Base-by-base conservation (phyloP, 2,888 invertebrate genomes). In the Dasypolia templi region DNA sequence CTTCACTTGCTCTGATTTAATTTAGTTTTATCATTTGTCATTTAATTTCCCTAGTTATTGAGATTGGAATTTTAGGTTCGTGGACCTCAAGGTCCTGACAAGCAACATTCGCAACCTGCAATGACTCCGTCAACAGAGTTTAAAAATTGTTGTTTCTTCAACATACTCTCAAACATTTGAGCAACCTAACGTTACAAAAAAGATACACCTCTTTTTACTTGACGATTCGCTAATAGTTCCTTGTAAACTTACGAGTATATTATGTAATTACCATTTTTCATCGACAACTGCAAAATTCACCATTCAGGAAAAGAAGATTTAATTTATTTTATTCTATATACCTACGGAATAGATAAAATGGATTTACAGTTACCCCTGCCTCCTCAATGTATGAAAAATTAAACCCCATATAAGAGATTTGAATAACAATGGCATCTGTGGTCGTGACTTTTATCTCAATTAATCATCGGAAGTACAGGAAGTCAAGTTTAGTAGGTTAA, bases 361-460 rank as follows among this genome's bases (percentile, higher is more conserved):
- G 0, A 46, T 0, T 19, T 4, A 72, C 72, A 49, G 46, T 56
- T 72, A 72, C 42, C 17, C 39, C 11, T 17, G 42, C 6, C 46
- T 46, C 44, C 35, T 22, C 39, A 55, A 72, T 22, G 32, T 49
- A 62, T 49, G 32, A 51, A 58, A 69, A 51, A 63, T 44, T 19
- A 14, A 46, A 53, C n/a, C n/a, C 17, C 3, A 32, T 53, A 22
- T 7, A 76, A 53, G 29, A n/a, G 22, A 62, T 26, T 55, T 32
- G 22, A 19, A 65, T 0, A 61, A 80, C 68, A 75, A 68, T 58
- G 2, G 14, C 17, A 22, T 61, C 17, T 53, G 1, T 4, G 42
- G 17, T 68, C 65, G 53, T 59, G 72, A 63, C 39, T n/a, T n/a
- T 32, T 35, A 59, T 67, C 51, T 66, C 55, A 77, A 81, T 81